Evolutionary conservation across 2,797 vertebrate species (phyloP).

Genomic region (Anguilla marmorata): DNA sequence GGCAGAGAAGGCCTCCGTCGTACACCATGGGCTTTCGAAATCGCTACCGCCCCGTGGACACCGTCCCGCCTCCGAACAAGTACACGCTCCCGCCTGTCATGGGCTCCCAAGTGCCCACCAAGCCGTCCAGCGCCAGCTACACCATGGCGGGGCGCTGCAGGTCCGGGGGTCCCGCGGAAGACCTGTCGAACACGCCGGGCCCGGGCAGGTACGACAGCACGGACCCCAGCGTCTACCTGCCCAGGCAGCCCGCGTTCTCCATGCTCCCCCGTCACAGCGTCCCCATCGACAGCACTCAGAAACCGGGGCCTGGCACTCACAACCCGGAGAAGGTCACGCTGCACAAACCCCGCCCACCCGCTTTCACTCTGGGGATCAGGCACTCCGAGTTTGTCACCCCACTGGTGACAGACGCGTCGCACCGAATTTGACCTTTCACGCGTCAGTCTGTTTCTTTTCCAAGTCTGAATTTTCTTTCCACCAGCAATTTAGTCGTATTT

Average conservation of each 20-base stretch:
- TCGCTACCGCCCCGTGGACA: slow-evolving; percentile 68
- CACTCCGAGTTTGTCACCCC: slow-evolving; percentile 79
- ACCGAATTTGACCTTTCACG: slow-evolving; percentile 50
- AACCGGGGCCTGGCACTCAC: slow-evolving; percentile 79
- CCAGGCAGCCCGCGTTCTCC: slow-evolving; percentile 82
- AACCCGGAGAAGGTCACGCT: slow-evolving; percentile 74
- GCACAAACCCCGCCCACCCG: slow-evolving; percentile 71
- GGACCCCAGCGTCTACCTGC: slow-evolving; percentile 72
- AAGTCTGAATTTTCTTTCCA: background rate
- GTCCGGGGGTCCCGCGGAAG: slow-evolving; percentile 65
- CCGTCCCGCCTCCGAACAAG: slow-evolving; percentile 80
- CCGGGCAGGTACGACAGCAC: slow-evolving; percentile 78
- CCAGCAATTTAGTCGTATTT: background rate
- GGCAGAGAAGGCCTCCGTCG: slow-evolving; percentile 73
- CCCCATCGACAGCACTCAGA: slow-evolving; percentile 48
- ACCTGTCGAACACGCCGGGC: slow-evolving; percentile 77
- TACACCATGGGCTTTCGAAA: slow-evolving; percentile 79
- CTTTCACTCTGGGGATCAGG: slow-evolving; percentile 79
- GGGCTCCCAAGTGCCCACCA: slow-evolving; percentile 72
- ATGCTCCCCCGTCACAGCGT: slow-evolving; percentile 75
- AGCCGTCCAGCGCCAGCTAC: slow-evolving; percentile 78
- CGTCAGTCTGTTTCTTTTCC: background rate
- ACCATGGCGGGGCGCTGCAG: slow-evolving; percentile 65
- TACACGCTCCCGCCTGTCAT: slow-evolving; percentile 81
- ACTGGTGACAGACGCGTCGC: slow-evolving; percentile 63